These are phyloP conservation scores for Pseudanteris insignis DNA, from an alignment of 2,888 invertebrate species.

Conservation along the genomic window DNA sequence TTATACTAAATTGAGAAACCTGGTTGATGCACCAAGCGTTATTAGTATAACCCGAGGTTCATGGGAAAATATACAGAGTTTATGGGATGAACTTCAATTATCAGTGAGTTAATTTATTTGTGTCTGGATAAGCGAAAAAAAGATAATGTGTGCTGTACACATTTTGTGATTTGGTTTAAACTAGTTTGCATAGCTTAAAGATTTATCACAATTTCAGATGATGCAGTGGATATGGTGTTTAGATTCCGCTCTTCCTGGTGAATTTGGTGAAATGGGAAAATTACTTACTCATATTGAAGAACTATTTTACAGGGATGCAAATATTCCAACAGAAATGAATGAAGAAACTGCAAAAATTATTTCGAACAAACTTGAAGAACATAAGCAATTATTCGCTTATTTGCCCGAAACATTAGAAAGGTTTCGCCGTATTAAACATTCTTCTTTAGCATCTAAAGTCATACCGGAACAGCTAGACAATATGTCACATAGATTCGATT, in stretches of 20 bases:
- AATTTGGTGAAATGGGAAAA: slow-evolving; percentile 85
- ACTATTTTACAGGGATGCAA: slow-evolving; percentile 77
- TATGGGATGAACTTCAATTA: slow-evolving; percentile 83
- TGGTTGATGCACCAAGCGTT: slow-evolving; percentile 83
- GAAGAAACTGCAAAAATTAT: slow-evolving; percentile 89
- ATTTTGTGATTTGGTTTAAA: no score
- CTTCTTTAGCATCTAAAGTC: slow-evolving; percentile 75
- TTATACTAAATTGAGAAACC: slow-evolving; percentile 80
- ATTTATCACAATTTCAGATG: slow-evolving; percentile 73
- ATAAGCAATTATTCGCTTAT: slow-evolving; percentile 88
- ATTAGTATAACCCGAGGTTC: slow-evolving; percentile 84
- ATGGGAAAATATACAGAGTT: slow-evolving; percentile 83
- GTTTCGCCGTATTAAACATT: slow-evolving; percentile 77
- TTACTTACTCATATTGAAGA: slow-evolving; percentile 92
- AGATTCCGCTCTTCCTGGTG: slow-evolving; percentile 86
- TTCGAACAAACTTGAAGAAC: slow-evolving; percentile 88
- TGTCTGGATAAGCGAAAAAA: no score
- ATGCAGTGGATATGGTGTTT: slow-evolving; percentile 89
- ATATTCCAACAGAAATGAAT: slow-evolving; percentile 84
- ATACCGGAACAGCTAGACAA: slow-evolving; percentile 83
- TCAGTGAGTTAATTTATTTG: slow-evolving; percentile 62
- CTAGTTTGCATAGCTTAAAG: no score
- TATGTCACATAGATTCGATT: slow-evolving; percentile 81
- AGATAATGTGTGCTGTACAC: no score
- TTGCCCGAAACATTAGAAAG: slow-evolving; percentile 80